Evolutionary conservation across 2,113 vertebrate genomes (phyloP).

Genomic region (Dipodomys spectabilis): DNA sequence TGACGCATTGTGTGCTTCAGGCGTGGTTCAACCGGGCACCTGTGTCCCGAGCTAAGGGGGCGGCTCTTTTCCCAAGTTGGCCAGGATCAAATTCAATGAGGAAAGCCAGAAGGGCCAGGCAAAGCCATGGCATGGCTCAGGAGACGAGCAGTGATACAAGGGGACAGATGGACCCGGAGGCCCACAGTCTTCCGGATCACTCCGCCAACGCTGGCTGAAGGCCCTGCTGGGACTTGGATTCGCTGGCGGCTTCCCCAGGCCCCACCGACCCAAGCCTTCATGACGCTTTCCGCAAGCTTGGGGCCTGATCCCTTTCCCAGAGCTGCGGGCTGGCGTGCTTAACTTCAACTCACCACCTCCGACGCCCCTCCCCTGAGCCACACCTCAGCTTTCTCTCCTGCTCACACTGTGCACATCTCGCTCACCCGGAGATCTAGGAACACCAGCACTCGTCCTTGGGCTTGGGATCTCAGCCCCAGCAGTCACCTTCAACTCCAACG

Average conservation of each 20-base stretch:
- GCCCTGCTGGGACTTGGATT: not conserved
- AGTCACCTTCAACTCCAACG: not conserved
- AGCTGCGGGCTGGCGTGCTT: not conserved
- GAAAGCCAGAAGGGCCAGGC: not conserved
- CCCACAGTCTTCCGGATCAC: too few relatives aligned
- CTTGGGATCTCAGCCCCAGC: not conserved
- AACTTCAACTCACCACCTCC: not conserved
- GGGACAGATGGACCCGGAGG: not conserved
- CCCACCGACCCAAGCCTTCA: too few relatives aligned
- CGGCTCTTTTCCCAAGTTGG: not conserved
- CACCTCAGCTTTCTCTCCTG: not conserved
- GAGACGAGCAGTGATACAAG: not conserved
- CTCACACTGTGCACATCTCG: too few relatives aligned
- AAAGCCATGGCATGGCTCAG: too few relatives aligned
- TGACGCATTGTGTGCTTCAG: not conserved
- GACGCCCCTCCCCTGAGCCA: too few relatives aligned
- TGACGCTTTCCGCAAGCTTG: not conserved
- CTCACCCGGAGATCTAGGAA: not conserved
- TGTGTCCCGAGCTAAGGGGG: not conserved
- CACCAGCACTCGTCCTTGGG: not conserved
- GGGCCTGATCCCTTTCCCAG: not conserved
- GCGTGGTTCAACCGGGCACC: not conserved
- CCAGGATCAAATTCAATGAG: not conserved
- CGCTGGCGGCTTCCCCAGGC: too few relatives aligned
- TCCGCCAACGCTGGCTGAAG: not conserved